Conservation (phyloP, 2,113 vertebrate species). For the Acanthisitta chloris region DNA sequence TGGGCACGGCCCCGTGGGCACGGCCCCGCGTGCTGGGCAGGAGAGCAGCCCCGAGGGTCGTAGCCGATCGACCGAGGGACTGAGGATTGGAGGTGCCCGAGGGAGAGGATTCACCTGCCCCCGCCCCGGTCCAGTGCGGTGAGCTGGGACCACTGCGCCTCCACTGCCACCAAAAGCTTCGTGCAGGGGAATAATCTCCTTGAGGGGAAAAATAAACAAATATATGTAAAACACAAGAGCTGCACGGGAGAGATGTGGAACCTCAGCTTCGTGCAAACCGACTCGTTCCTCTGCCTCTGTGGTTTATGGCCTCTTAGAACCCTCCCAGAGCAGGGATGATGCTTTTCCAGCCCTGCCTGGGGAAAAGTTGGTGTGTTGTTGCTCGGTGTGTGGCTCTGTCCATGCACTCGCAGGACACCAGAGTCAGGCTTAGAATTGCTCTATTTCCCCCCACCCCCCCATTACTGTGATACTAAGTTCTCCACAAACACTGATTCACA, state of each 20-base stretch:
- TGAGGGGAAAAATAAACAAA: background rate
- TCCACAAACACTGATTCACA: too few species aligned
- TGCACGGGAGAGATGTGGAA: background rate
- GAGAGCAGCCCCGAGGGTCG: too few species aligned
- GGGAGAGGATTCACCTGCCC: background rate
- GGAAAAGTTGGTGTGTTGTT: background rate
- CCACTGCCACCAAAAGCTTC: background rate
- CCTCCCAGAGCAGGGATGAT: background rate
- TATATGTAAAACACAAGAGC: background rate
- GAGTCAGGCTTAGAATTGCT: background rate
- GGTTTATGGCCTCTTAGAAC: background rate
- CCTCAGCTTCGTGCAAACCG: background rate
- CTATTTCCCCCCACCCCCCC: fast-evolving
- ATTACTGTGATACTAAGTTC: fast-evolving
- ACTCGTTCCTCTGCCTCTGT: background rate
- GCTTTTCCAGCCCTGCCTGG: background rate
- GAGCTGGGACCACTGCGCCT: background rate
- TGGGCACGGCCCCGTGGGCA: background rate
- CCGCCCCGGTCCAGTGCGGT: background rate
- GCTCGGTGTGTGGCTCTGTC: fast-evolving
- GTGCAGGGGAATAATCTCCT: background rate
- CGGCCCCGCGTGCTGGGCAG: background rate
- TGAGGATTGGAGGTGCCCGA: too few species aligned
- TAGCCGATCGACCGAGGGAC: too few species aligned
- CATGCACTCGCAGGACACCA: fast-evolving